Conservation (phyloP, 2,888 invertebrate genomes). For the Bombyx huttoni region DNA sequence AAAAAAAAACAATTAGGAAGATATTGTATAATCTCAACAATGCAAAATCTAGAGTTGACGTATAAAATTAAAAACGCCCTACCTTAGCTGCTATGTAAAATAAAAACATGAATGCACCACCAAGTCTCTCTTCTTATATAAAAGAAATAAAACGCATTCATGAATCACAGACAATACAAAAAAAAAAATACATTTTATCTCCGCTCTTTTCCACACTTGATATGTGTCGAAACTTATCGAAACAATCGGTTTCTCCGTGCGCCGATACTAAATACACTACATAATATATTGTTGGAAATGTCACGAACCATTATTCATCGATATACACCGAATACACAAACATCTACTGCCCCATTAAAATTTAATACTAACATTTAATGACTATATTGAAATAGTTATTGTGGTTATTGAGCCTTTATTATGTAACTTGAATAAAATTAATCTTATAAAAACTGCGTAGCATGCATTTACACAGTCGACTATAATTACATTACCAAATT, state of each 20-base stretch:
- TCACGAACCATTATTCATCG: conserved; percentile 63
- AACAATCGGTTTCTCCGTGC: conserved; percentile 11
- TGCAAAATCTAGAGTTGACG: conserved; percentile 17
- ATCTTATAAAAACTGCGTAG: conserved; percentile 3
- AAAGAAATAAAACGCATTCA: conserved; percentile 41
- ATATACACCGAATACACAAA: conserved; percentile 51
- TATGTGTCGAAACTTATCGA: conserved; percentile 34
- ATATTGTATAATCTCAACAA: conserved; percentile 13
- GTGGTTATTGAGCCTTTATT: conserved; percentile 40
- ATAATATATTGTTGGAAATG: conserved; percentile 39
- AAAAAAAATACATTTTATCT: conserved; percentile 25
- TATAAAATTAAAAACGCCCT: conserved; percentile 29
- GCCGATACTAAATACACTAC: conserved; percentile 11
- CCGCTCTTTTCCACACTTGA: conserved; percentile 38
- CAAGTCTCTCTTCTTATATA: conserved; percentile 8
- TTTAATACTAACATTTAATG: conserved; percentile 47
- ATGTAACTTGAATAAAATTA: conserved; percentile 34
- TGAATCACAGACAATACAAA: conserved; percentile 56
- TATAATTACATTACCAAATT: conserved; percentile 4
- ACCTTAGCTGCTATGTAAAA: conserved; percentile 32
- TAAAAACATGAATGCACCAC: conserved; percentile 29
- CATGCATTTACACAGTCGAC: conserved; percentile 14
- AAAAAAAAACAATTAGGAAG: conserved; percentile 8
- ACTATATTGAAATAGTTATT: conserved; percentile 24
- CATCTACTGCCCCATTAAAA: conserved; percentile 26